phyloP scores from a whole-genome alignment of 1,140 invertebrate species.

The Drosophila rufa region DNA sequence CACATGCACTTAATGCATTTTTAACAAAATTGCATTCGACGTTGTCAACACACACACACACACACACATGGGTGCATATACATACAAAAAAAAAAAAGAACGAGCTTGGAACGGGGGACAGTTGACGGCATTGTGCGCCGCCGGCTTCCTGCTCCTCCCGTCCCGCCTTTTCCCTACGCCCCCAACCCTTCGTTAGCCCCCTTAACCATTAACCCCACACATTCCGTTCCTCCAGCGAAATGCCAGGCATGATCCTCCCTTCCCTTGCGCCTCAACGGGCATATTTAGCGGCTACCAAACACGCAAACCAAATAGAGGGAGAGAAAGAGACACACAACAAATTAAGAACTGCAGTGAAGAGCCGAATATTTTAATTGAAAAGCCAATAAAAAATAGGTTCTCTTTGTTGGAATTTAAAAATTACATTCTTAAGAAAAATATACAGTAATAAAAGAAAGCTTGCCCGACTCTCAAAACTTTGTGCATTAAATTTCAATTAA shows the following conservation, averaged over 20 bases:
- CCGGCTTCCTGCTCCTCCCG: slow-evolving; percentile 36
- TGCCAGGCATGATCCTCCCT: slow-evolving; percentile 13
- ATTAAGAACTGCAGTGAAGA: slow-evolving; percentile 10
- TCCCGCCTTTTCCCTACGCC: slow-evolving; percentile 3
- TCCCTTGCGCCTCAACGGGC: slow-evolving; percentile 33
- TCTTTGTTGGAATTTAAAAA: neutral
- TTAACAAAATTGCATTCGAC: slow-evolving; percentile 82
- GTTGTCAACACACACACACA: slow-evolving; percentile 62
- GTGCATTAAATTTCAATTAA: neutral
- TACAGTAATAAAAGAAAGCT: neutral
- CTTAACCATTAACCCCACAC: slow-evolving; percentile 47
- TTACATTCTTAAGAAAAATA: neutral
- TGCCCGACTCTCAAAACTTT: neutral
- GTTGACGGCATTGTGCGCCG: slow-evolving; percentile 61
- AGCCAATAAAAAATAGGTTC: neutral
- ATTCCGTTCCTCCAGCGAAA: slow-evolving; percentile 45
- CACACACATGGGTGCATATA: slow-evolving; percentile 25
- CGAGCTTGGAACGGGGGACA: slow-evolving; percentile 56
- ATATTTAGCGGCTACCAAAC: slow-evolving; percentile 60
- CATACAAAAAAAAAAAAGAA: slow-evolving; percentile 14
- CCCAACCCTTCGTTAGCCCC: slow-evolving; percentile 7
- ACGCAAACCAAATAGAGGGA: slow-evolving; percentile 48
- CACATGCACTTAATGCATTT: slow-evolving; percentile 80
- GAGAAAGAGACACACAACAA: slow-evolving; percentile 34
- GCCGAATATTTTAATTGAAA: slow-evolving; percentile 11